Evolutionary conservation across 2,797 vertebrate genomes (phyloP).

Genomic region (Hylomyscus alleni): DNA sequence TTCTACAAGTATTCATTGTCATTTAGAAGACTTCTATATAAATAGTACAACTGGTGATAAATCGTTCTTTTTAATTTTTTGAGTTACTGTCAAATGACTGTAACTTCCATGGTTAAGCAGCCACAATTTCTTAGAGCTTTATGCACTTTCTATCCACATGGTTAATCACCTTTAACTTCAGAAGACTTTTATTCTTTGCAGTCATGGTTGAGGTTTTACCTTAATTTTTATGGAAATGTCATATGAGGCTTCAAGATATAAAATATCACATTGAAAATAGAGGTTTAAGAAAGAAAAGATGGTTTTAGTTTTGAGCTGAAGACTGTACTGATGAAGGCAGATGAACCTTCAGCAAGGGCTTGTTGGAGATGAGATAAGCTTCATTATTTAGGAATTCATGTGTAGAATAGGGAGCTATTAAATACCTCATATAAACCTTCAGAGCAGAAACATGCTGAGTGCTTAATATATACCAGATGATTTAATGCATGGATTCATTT

Average conservation of each 20-base stretch:
- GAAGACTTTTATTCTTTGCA: background rate
- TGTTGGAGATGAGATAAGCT: background rate
- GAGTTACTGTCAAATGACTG: background rate
- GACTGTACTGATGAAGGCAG: background rate
- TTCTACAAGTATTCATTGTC: background rate
- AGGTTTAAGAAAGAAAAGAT: background rate
- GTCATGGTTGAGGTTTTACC: background rate
- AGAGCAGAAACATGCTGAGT: conserved; percentile 13
- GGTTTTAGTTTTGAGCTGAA: background rate
- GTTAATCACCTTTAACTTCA: background rate
- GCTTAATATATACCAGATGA: background rate
- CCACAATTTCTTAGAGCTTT: background rate
- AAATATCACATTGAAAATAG: conserved; percentile 41
- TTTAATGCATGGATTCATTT: conserved; percentile 15
- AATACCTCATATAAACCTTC: conserved; percentile 20
- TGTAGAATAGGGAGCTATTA: conserved; percentile 7
- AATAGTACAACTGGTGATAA: background rate
- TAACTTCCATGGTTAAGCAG: background rate
- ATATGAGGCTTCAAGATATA: background rate
- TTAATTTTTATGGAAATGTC: conserved; percentile 28
- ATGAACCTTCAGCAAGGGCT: background rate
- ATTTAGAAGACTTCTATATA: background rate
- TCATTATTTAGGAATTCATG: conserved; percentile 49
- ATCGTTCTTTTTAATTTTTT: background rate
- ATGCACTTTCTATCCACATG: background rate